A percentile compares a stretch with the other conserved stretches of the same genome.
Evolutionary conservation across 2,113 vertebrate genomes (phyloP).

Genomic region (Abramis brama): DNA sequence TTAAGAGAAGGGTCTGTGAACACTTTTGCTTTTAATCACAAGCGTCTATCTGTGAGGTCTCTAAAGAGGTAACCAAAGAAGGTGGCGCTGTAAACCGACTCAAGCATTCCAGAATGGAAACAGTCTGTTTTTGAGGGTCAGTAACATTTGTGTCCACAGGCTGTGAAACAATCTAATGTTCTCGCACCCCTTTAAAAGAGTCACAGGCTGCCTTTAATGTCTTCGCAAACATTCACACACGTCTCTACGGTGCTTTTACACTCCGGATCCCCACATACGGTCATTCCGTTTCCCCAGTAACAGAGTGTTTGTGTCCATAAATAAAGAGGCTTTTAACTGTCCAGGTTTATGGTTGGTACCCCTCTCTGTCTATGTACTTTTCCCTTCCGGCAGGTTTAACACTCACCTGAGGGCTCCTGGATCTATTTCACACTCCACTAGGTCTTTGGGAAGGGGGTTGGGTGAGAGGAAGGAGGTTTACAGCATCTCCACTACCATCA

Average conservation of each 20-base stretch:
- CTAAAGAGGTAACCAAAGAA: constrained; percentile 23
- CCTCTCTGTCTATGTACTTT: constrained; percentile 17
- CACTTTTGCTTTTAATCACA: constrained; percentile 14
- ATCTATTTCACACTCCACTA: constrained; percentile 54
- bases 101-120: constrained; percentile 17
- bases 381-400: constrained; percentile 39
- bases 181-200: constrained; percentile 26
- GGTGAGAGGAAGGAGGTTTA: constrained; percentile 1
- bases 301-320: constrained; percentile 33
- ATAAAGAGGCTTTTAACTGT: constrained; percentile 26
- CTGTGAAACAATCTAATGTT: constrained; percentile 29
- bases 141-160: constrained; percentile 43
- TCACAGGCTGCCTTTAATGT: constrained; percentile 45
- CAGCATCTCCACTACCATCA: constrained; percentile 8
- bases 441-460: constrained; percentile 7
- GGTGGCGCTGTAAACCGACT: constrained; percentile 24
- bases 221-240: constrained; percentile 49
- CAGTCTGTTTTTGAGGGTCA: constrained; percentile 15
- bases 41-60: constrained; percentile 24
- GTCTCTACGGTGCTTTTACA: constrained; percentile 33
- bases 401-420: constrained; percentile 49
- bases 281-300: constrained; percentile 21
- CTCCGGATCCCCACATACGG: not conserved
- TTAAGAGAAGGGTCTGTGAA: constrained; percentile 3
- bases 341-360: constrained; percentile 5